Conservation (phyloP, 2,797 vertebrate genomes). For the Rhinoraja longicauda region DNA sequence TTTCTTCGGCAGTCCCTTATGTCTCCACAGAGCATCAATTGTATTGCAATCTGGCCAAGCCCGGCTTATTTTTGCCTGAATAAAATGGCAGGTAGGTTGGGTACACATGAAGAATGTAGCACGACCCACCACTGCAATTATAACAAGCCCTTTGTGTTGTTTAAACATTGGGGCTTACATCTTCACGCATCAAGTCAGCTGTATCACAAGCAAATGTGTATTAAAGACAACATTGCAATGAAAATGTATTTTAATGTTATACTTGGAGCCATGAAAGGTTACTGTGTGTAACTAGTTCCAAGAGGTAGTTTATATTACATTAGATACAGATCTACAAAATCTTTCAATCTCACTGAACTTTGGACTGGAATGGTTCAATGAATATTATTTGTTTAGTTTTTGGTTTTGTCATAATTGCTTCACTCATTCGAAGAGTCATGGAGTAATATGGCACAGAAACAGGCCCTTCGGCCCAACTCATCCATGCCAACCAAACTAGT, state of each 20-base stretch:
- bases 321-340: neutral
- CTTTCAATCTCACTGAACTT: slow-evolving; percentile 14
- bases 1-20: too few species aligned
- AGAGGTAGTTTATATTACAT: neutral
- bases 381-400: slow-evolving; percentile 23
- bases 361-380: neutral
- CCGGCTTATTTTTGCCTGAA: neutral
- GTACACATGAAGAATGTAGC: neutral
- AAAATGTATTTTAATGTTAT: neutral
- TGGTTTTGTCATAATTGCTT: neutral
- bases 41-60: neutral
- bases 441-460: too few species aligned
- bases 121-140: neutral
- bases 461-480: too few species aligned
- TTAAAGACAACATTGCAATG: neutral
- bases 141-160: neutral
- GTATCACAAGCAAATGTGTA: neutral
- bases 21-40: neutral
- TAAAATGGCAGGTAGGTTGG: neutral
- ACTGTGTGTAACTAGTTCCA: neutral
- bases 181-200: neutral
- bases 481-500: too few species aligned
- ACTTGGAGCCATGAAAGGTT: neutral
- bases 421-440: neutral
- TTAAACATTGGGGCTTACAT: neutral